These are phyloP conservation scores for Crotalus helleri DNA, from an alignment of 2,113 vertebrate genomes.

Conservation along the genomic window DNA sequence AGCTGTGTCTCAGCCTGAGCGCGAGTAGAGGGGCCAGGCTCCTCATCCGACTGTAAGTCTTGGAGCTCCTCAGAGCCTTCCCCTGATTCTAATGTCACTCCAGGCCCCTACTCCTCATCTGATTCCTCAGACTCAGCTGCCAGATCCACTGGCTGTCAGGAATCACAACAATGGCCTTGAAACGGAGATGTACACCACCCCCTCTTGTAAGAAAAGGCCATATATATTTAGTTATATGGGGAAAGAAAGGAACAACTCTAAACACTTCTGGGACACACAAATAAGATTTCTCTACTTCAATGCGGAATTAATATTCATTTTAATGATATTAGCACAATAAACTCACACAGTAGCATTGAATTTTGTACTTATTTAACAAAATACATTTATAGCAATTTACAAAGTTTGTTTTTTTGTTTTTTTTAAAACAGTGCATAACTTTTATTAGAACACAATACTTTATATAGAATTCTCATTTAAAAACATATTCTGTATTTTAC, in stretches of 20 bases:
- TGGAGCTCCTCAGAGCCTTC: too few relatives aligned
- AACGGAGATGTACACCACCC: too few relatives aligned
- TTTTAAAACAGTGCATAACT: conserved; percentile 82
- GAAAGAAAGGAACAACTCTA: background rate
- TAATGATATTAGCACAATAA: conserved; percentile 83
- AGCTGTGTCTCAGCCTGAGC: too few relatives aligned
- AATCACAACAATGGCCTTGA: too few relatives aligned
- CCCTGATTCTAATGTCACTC: too few relatives aligned
- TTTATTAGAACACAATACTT: conserved; percentile 83
- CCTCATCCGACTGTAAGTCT: too few relatives aligned
- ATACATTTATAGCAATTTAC: conserved; percentile 86
- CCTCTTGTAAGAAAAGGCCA: background rate
- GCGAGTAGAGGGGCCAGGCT: too few relatives aligned
- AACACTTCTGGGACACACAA: conserved; percentile 28
- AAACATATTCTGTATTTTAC: conserved; percentile 77
- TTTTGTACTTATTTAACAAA: conserved; percentile 81
- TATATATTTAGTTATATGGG: background rate
- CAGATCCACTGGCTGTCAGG: too few relatives aligned
- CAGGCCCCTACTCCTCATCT: too few relatives aligned
- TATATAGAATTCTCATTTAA: conserved; percentile 78
- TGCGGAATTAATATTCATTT: conserved; percentile 79
- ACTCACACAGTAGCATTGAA: conserved; percentile 77
- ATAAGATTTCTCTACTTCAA: conserved; percentile 42
- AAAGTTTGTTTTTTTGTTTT: conserved; percentile 67
- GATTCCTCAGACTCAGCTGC: too few relatives aligned